Evolutionary conservation across 1,140 invertebrate species (phyloP).

Genomic region (Spodoptera litura): DNA sequence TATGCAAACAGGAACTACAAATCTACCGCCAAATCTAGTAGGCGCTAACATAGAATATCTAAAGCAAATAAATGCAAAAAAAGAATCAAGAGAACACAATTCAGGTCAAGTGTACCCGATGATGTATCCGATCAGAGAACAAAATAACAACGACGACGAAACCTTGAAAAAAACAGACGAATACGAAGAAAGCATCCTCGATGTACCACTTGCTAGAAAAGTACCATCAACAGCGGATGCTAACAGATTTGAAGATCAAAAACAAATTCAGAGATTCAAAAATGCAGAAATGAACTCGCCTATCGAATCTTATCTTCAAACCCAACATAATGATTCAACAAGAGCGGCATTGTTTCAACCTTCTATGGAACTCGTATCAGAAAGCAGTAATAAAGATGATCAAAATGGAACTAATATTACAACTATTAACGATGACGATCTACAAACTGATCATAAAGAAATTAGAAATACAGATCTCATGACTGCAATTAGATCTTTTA

Average conservation of each 20-base stretch:
- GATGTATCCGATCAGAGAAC: constrained; percentile 47
- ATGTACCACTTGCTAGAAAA: constrained; percentile 49
- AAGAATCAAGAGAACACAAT: constrained; percentile 66
- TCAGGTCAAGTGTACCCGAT: constrained; percentile 66
- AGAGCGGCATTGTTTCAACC: neutral
- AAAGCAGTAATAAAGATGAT: constrained; percentile 26
- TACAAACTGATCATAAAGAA: constrained; percentile 13
- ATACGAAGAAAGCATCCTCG: constrained; percentile 33
- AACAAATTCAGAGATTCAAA: neutral
- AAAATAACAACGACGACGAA: constrained; percentile 35
- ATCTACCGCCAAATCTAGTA: constrained; percentile 64
- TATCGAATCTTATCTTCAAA: neutral
- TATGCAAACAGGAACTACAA: constrained; percentile 44
- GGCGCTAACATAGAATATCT: constrained; percentile 81
- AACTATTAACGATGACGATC: constrained; percentile 9
- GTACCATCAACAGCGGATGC: constrained; percentile 38
- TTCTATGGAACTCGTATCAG: neutral
- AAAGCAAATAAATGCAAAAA: constrained; percentile 79
- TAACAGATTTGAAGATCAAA: constrained; percentile 32
- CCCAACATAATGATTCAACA: constrained; percentile 1
- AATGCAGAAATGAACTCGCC: neutral
- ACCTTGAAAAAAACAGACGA: constrained; percentile 30
- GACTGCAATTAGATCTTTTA: neutral
- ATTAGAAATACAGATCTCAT: constrained; percentile 6
- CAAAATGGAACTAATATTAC: constrained; percentile 45